These are phyloP conservation scores for Prietella phreatophila DNA, from an alignment of 2,113 vertebrate species.

Conservation along the genomic window DNA sequence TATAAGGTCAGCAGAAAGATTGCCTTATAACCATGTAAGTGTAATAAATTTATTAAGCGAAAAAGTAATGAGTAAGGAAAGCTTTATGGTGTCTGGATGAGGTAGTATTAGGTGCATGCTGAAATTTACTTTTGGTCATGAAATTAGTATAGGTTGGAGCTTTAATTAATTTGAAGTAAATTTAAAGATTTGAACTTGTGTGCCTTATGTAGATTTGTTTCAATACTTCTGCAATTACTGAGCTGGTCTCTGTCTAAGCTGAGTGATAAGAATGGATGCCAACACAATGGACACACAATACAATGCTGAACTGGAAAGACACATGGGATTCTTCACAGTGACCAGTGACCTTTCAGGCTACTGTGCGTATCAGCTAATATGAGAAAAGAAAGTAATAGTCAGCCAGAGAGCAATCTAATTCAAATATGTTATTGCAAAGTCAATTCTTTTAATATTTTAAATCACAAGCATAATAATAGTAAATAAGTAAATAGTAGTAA, in stretches of 20 bases:
- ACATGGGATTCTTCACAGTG: neutral
- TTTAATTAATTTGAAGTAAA: neutral
- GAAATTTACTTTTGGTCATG: neutral
- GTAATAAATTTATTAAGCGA: neutral
- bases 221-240: constrained; percentile 11
- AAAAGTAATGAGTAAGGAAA: neutral
- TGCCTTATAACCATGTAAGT: neutral
- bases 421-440: neutral
- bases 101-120: neutral
- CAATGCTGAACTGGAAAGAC: neutral
- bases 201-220: constrained; percentile 1
- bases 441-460: neutral
- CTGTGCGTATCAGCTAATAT: neutral
- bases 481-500: neutral
- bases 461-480: neutral
- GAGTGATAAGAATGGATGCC: neutral
- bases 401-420: neutral
- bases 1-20: neutral
- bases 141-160: neutral
- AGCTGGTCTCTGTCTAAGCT: neutral
- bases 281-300: neutral
- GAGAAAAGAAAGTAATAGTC: neutral
- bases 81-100: neutral
- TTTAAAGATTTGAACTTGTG: neutral
- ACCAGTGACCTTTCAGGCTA: neutral